Conservation (phyloP, 37 sponge, comb jelly and placozoan species). For the Ephydatia muelleri region DNA sequence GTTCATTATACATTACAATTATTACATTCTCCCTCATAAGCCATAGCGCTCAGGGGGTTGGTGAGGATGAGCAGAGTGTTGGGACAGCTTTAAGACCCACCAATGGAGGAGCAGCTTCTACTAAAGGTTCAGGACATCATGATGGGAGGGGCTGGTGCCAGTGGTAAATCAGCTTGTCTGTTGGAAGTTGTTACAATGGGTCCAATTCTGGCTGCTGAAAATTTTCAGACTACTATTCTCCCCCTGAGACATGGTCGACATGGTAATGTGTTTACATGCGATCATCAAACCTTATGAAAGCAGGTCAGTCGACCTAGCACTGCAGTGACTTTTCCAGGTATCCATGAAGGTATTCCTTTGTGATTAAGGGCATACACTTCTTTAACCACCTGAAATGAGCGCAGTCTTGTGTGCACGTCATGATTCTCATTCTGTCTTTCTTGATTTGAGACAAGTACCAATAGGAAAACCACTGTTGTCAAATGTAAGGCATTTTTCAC, state of each 20-base stretch:
- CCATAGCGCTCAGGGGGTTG: neutral
- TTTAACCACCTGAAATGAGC: constrained; percentile 6
- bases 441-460: too few relatives aligned
- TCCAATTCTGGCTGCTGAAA: neutral
- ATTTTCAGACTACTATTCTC: neutral
- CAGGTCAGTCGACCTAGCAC: neutral
- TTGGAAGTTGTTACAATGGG: neutral
- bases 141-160: neutral
- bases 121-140: too few relatives aligned
- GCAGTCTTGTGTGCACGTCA: neutral
- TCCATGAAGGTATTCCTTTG: neutral
- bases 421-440: neutral
- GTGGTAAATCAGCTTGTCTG: neutral
- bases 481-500: neutral
- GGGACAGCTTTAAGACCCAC: neutral
- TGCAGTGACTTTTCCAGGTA: neutral
- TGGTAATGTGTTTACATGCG: neutral
- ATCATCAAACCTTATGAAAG: neutral
- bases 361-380: neutral
- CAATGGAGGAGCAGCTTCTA: neutral
- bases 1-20: too few relatives aligned
- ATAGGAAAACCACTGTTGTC: neutral
- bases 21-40: neutral
- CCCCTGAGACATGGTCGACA: neutral
- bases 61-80: neutral